Evolutionary conservation across 2,113 vertebrate species (phyloP).

Genomic region (Sphaerodactylus townsendi): DNA sequence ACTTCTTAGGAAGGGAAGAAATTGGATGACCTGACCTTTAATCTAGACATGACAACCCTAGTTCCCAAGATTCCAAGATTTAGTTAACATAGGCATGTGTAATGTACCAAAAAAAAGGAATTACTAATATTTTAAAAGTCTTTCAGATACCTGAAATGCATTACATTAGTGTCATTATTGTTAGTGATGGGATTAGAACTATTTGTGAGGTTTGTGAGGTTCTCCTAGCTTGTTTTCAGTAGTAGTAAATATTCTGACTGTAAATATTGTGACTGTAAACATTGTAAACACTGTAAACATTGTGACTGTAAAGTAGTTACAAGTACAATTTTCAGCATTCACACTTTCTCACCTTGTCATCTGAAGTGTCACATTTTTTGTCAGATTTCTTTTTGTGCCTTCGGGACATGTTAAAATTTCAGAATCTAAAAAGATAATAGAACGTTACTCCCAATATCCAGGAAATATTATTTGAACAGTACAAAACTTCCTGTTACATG

Average conservation of each 20-base stretch:
- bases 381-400: conserved; percentile 51
- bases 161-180: neutral
- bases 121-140: neutral
- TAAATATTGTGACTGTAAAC: neutral
- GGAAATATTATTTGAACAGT: neutral
- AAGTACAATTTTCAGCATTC: neutral
- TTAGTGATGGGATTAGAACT: neutral
- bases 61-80: no score
- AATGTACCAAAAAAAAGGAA: no score
- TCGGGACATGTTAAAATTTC: conserved; percentile 56
- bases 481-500: neutral
- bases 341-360: conserved; percentile 54
- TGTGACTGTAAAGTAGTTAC: neutral
- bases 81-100: no score
- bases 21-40: no score
- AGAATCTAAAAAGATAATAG: conserved; percentile 13
- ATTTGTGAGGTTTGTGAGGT: neutral
- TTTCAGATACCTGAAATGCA: neutral
- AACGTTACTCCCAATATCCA: neutral
- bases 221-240: neutral
- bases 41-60: no score
- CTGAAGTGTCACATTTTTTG: conserved; percentile 37
- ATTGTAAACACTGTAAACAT: no score
- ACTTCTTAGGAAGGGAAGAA: no score
- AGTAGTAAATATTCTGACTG: neutral